These are phyloP conservation scores for Acanthosepion lycidas DNA, from an alignment of 2,888 invertebrate species.

Conservation along the genomic window DNA sequence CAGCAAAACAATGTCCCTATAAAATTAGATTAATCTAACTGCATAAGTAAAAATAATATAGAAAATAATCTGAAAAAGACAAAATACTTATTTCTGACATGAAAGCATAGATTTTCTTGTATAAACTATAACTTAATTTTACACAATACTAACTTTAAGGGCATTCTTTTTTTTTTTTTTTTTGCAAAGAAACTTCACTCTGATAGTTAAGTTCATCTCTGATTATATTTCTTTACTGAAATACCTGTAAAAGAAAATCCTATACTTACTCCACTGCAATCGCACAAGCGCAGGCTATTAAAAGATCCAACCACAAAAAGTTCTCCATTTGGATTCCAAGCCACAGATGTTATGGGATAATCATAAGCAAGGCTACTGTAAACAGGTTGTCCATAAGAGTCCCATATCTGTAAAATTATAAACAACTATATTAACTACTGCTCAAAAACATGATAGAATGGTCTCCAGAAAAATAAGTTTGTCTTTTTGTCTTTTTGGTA, in stretches of 20 bases:
- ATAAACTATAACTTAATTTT: neutral
- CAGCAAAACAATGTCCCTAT: too few relatives aligned
- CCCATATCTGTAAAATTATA: slow-evolving; percentile 82
- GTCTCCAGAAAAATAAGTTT: too few relatives aligned
- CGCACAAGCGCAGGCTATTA: slow-evolving; percentile 92
- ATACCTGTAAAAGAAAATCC: neutral
- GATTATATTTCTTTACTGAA: neutral
- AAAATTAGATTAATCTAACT: too few relatives aligned
- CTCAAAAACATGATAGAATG: too few relatives aligned
- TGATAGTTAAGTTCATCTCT: neutral
- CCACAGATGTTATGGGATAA: slow-evolving; percentile 90
- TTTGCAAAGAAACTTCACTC: neutral
- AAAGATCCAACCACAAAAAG: slow-evolving; percentile 94
- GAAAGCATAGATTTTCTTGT: neutral
- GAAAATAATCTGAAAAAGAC: neutral
- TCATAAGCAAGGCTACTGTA: slow-evolving; percentile 88
- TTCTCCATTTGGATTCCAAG: slow-evolving; percentile 93
- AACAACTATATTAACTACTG: too few relatives aligned
- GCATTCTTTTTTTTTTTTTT: too few relatives aligned
- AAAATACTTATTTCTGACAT: neutral
- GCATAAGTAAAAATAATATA: neutral
- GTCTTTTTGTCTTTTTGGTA: too few relatives aligned
- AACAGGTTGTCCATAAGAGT: slow-evolving; percentile 89
- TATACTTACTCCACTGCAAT: slow-evolving; percentile 88
- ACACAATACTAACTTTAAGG: neutral